Percentiles rank a stretch among this genome's conserved stretches.
Evolutionary conservation across 1,140 invertebrate genomes (phyloP).

Genomic region (Babylonia areolata): DNA sequence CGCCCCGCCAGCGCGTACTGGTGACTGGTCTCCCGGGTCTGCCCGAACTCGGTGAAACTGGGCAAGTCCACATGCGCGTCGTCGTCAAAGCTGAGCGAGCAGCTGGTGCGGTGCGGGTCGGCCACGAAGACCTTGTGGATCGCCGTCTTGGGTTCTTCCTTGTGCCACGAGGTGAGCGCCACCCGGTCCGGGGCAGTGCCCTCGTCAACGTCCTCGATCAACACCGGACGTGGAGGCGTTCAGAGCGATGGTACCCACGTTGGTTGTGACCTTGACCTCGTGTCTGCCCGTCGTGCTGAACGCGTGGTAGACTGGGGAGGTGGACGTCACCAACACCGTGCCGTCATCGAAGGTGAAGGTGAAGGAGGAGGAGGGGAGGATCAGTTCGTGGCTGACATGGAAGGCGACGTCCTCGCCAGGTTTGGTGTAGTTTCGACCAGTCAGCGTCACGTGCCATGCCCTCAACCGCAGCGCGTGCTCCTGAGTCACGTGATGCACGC

Average conservation of each 20-base stretch:
- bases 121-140: constrained; percentile 45
- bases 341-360: constrained; percentile 68
- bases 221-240: constrained; percentile 39
- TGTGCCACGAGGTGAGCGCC: constrained; percentile 48
- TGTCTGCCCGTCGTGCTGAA: constrained; percentile 60
- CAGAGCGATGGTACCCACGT: constrained; percentile 52
- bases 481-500: constrained; percentile 37
- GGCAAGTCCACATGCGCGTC: background rate
- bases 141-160: constrained; percentile 34
- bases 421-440: constrained; percentile 56
- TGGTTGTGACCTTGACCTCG: constrained; percentile 58
- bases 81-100: constrained; percentile 36
- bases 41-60: constrained; percentile 41
- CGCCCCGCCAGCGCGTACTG: constrained; percentile 43
- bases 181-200: constrained; percentile 59
- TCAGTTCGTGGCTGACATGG: constrained; percentile 48
- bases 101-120: constrained; percentile 42
- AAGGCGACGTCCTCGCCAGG: constrained; percentile 64
- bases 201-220: constrained; percentile 63
- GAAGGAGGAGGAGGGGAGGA: constrained; percentile 48
- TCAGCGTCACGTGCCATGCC: constrained; percentile 39
- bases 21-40: background rate
- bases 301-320: constrained; percentile 56
- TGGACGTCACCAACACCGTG: constrained; percentile 42
- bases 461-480: constrained; percentile 23